phyloP scores from a whole-genome alignment of 2,113 vertebrate genomes.

The Tyto alba region DNA sequence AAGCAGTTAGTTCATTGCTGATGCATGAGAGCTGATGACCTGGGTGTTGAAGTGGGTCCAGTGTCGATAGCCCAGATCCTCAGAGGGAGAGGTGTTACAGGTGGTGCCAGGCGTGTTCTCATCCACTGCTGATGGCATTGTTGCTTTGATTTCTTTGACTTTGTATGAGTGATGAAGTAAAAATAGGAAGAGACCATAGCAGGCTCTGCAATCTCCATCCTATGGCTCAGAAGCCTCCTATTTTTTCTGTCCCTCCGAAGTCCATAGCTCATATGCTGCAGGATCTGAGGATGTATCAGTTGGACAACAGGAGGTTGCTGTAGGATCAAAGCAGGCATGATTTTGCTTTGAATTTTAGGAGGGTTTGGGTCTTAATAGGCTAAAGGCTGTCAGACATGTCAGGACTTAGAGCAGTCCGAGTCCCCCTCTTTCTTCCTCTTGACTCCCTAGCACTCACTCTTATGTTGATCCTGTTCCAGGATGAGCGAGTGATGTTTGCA shows the following conservation, averaged over 20 bases:
- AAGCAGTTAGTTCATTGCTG: background rate
- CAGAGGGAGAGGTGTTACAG: background rate
- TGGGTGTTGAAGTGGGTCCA: background rate
- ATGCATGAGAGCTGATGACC: background rate
- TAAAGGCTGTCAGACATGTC: background rate
- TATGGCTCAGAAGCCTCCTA: background rate
- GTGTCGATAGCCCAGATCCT: background rate
- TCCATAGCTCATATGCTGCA: background rate
- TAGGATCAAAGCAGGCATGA: background rate
- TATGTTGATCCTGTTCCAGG: background rate
- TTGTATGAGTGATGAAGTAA: background rate
- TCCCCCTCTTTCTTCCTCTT: background rate
- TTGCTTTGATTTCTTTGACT: background rate
- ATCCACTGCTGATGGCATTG: background rate
- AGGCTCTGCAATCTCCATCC: background rate
- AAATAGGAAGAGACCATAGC: background rate
- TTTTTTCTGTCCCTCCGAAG: background rate
- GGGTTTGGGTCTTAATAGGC: background rate
- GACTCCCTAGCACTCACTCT: background rate
- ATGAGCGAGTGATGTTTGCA: background rate
- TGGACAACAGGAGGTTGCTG: background rate
- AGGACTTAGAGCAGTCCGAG: background rate
- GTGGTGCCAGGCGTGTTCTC: background rate
- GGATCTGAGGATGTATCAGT: background rate
- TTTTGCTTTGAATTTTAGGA: background rate